Percentiles rank a stretch among this genome's conserved stretches.
phyloP scores from a whole-genome alignment of 92 coral and sea anemone species.

The Porites cylindrica region DNA sequence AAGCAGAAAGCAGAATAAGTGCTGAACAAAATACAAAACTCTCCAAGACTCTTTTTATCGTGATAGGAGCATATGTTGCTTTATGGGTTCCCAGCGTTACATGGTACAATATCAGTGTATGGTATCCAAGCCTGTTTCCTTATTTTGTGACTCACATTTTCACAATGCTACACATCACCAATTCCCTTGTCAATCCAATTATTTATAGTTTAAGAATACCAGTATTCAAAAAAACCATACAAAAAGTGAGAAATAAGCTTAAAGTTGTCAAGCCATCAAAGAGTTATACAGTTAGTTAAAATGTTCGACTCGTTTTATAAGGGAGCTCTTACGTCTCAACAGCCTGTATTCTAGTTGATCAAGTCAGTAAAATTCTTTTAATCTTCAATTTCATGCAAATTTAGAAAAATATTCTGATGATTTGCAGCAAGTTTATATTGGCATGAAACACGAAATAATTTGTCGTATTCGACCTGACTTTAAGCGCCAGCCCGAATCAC shows the following conservation, averaged over 20 bases:
- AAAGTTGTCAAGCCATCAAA: not conserved
- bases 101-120: not conserved
- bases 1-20: not conserved
- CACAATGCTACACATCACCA: not conserved
- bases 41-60: not conserved
- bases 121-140: not conserved
- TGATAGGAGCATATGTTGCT: not conserved
- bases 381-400: too few species aligned
- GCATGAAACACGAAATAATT: too few species aligned
- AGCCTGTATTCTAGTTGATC: too few species aligned
- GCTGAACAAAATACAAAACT: too few species aligned
- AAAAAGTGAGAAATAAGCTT: too few species aligned
- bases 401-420: too few species aligned
- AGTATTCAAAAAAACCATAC: too few species aligned
- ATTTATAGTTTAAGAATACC: slow-evolving; percentile 5
- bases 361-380: too few species aligned
- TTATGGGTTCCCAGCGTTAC: not conserved
- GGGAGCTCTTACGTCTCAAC: not conserved
- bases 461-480: too few species aligned
- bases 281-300: not conserved
- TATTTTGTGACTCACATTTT: not conserved
- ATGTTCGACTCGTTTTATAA: not conserved
- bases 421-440: too few species aligned
- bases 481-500: too few species aligned
- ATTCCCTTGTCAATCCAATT: slow-evolving; percentile 10